Evolutionary conservation across 2,113 vertebrate genomes (phyloP).

Genomic region (Oceanodroma tethys): DNA sequence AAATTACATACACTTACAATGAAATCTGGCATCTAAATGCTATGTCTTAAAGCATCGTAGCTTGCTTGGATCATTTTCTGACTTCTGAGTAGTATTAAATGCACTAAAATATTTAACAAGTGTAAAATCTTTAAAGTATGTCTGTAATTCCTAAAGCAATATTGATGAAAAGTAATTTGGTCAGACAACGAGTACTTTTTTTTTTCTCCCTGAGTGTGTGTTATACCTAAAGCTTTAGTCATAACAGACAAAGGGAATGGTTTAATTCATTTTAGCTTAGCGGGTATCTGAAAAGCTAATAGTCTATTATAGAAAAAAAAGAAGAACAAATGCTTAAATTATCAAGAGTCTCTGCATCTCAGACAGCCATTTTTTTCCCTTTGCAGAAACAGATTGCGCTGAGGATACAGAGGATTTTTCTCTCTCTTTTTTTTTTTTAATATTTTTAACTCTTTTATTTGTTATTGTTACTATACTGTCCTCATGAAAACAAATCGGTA

Average conservation of each 20-base stretch:
- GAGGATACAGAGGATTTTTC: neutral
- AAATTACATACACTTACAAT: conserved; percentile 18
- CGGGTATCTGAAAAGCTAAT: neutral
- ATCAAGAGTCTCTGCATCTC: neutral
- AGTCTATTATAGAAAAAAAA: neutral
- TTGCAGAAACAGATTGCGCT: neutral
- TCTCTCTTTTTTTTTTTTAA: neutral
- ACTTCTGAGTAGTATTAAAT: conserved; percentile 35
- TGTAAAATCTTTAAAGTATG: conserved; percentile 42
- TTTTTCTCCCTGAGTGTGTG: neutral
- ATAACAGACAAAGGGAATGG: neutral
- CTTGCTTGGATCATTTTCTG: neutral
- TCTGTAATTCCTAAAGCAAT: conserved; percentile 42
- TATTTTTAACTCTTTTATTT: neutral
- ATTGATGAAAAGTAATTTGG: conserved; percentile 46
- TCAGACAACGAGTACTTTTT: neutral
- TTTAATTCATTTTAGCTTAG: conserved; percentile 20
- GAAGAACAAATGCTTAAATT: neutral
- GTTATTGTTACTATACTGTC: neutral
- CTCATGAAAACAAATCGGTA: neutral
- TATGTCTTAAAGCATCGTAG: neutral
- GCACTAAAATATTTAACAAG: conserved; percentile 58
- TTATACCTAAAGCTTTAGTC: neutral
- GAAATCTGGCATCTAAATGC: neutral
- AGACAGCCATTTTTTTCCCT: neutral